A percentile compares a stretch with the other conserved stretches of the same genome.
Evolutionary conservation across 2,797 vertebrate species (phyloP).

Genomic region (Hapalemur alaotrensis): DNA sequence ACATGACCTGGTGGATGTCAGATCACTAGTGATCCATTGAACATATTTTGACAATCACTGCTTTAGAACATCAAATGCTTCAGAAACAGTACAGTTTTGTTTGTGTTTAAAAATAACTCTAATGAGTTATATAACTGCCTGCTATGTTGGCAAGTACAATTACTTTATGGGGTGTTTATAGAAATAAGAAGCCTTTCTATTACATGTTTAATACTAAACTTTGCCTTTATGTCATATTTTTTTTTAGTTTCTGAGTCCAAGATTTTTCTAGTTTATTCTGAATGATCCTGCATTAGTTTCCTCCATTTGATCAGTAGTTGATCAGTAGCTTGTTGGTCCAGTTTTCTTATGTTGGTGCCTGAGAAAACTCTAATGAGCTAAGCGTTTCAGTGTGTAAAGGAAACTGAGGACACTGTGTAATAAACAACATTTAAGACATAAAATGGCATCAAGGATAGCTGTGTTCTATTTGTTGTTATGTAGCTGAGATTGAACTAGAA

Average conservation of each 20-base stretch:
- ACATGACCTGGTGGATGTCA: background rate
- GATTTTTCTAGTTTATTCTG: background rate
- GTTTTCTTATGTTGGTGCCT: background rate
- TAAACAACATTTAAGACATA: background rate
- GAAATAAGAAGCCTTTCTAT: background rate
- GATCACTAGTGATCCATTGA: background rate
- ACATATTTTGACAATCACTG: slow-evolving; percentile 7
- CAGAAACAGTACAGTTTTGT: background rate
- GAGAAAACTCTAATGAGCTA: background rate
- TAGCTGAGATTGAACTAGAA: background rate
- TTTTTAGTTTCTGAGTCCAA: background rate
- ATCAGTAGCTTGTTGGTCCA: background rate
- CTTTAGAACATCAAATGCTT: background rate
- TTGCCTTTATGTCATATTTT: background rate
- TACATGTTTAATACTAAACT: background rate
- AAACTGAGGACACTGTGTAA: background rate
- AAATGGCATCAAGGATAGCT: background rate
- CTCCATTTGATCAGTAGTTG: background rate
- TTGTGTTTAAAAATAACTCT: background rate
- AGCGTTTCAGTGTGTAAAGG: background rate
- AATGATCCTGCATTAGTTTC: background rate
- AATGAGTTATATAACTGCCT: background rate
- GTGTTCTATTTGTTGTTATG: background rate
- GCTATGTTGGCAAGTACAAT: slow-evolving; percentile 1
- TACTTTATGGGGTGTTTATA: background rate